Evolutionary conservation across 2,113 vertebrate genomes (phyloP).

Genomic region (Callipepla californica): DNA sequence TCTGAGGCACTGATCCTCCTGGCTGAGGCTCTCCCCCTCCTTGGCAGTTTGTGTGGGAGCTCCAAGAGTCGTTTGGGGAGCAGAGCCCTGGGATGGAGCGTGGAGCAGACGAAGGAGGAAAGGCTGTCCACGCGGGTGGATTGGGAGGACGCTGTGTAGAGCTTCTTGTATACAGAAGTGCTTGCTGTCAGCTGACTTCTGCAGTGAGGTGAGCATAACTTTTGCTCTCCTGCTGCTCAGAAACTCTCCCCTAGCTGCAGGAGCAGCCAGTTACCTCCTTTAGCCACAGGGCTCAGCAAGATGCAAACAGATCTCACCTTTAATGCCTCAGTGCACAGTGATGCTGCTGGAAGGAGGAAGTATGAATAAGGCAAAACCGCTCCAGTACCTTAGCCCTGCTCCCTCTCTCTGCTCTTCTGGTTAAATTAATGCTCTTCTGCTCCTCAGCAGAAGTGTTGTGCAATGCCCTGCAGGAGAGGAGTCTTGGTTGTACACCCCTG

Average conservation of each 20-base stretch:
- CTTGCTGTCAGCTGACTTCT: background rate
- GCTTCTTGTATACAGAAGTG: background rate
- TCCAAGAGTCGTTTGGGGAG: background rate
- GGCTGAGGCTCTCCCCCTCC: accelerated
- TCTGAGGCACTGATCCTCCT: background rate
- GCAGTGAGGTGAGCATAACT: background rate
- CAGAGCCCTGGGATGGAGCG: accelerated
- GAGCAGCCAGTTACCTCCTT: background rate
- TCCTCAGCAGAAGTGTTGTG: background rate
- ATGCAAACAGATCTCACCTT: background rate
- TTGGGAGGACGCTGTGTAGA: background rate
- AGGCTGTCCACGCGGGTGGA: background rate
- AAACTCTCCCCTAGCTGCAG: background rate
- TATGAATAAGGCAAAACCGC: background rate
- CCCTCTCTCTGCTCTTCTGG: background rate
- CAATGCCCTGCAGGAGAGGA: background rate
- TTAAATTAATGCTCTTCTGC: background rate
- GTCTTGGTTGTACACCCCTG: background rate
- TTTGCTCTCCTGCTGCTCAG: background rate
- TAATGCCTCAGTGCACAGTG: background rate
- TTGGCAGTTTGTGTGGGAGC: background rate
- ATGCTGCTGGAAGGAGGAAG: slow-evolving; percentile 44
- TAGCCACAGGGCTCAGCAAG: background rate
- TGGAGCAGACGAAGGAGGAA: background rate
- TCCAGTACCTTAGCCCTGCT: background rate